Conservation (phyloP, 2,113 vertebrate genomes). For the Hypocryptadius cinnamomeus region DNA sequence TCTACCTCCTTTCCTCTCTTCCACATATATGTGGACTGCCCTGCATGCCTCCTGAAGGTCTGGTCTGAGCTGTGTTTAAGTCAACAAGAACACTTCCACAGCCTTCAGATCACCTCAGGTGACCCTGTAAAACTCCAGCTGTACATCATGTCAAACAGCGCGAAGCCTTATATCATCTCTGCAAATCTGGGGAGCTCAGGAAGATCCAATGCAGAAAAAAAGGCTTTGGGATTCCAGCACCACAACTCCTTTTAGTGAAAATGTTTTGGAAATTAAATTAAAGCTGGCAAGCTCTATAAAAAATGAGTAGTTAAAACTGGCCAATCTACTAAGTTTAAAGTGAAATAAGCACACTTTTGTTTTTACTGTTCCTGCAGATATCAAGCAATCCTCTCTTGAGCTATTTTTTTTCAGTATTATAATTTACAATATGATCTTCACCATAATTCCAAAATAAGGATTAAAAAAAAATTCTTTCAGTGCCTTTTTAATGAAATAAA, state of each 20-base stretch:
- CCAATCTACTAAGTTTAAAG: neutral
- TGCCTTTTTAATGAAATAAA: neutral
- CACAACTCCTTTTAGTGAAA: neutral
- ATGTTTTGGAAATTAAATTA: neutral
- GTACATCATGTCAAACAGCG: neutral
- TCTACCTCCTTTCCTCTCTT: neutral
- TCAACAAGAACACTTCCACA: neutral
- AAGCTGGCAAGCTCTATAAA: neutral
- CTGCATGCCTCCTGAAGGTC: neutral
- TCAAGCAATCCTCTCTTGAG: neutral
- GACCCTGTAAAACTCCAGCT: neutral
- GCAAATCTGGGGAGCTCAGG: neutral
- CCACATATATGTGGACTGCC: rapidly evolving
- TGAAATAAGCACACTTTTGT: neutral
- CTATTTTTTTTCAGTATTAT: neutral
- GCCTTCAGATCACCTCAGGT: neutral
- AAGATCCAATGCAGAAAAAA: neutral
- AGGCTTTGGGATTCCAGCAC: neutral
- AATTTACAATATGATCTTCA: neutral
- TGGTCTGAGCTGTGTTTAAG: neutral
- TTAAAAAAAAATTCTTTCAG: neutral
- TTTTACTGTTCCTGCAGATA: neutral
- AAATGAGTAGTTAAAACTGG: neutral
- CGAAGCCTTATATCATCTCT: neutral
- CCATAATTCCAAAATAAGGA: neutral